These are phyloP conservation scores for Rhabdomys pumilio DNA, from an alignment of 2,797 vertebrate genomes.

Conservation along the genomic window DNA sequence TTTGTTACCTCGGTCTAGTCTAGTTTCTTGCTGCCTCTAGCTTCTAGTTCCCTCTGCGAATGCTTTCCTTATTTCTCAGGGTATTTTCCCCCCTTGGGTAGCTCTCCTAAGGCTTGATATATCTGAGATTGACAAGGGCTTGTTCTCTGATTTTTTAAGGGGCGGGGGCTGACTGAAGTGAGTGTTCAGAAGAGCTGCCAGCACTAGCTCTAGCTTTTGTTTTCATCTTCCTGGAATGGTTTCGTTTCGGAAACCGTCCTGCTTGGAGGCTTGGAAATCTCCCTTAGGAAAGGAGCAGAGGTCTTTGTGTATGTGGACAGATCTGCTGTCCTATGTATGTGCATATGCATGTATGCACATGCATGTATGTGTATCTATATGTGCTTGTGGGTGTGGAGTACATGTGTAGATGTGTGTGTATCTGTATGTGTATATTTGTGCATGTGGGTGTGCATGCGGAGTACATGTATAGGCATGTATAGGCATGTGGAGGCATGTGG, in stretches of 20 bases:
- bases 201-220: conserved; percentile 6
- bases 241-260: conserved; percentile 30
- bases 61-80: conserved; percentile 1
- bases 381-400: neutral
- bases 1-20: neutral
- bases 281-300: neutral
- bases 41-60: neutral
- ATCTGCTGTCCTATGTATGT: neutral
- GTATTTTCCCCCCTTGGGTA: neutral
- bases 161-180: neutral
- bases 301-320: neutral
- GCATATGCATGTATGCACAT: neutral
- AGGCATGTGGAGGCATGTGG: neutral
- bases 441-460: neutral
- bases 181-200: neutral
- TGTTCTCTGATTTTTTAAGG: neutral
- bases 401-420: neutral
- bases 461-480: neutral
- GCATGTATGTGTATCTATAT: too few relatives aligned
- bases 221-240: conserved; percentile 1
- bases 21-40: neutral
- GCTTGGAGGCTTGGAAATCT: neutral
- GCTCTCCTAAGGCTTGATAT: neutral
- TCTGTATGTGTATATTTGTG: neutral
- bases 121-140: neutral